These are phyloP conservation scores for Nomada flava DNA, from an alignment of 2,888 invertebrate genomes.

Conservation along the genomic window DNA sequence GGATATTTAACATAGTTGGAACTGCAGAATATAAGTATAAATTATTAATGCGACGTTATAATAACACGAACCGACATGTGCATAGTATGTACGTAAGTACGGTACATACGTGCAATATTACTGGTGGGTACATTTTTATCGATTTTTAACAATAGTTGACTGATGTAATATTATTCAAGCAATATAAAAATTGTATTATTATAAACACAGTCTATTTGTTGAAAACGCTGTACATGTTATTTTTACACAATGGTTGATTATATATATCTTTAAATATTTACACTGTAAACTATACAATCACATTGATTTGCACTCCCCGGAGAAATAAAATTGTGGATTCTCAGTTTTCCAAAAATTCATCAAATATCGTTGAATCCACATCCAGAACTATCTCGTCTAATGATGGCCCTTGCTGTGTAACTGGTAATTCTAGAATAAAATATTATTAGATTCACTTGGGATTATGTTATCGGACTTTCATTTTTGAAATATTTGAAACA, in stretches of 20 bases:
- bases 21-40: too few species aligned
- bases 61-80: background rate
- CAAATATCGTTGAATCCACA: constrained; percentile 86
- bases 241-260: constrained; percentile 18
- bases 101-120: background rate
- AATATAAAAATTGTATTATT: constrained; percentile 6
- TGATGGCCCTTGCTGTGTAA: constrained; percentile 82
- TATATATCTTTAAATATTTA: constrained; percentile 22
- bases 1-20: too few species aligned
- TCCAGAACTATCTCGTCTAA: constrained; percentile 89
- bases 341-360: constrained; percentile 87
- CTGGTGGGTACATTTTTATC: background rate
- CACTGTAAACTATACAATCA: background rate
- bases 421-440: constrained; percentile 74
- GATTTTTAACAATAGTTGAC: background rate
- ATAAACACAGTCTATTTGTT: constrained; percentile 14
- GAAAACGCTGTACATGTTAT: constrained; percentile 17
- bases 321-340: background rate
- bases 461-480: background rate
- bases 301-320: too few species aligned
- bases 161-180: background rate
- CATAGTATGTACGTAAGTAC: background rate
- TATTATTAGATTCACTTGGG: background rate
- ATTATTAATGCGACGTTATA: background rate
- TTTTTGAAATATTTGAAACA: constrained; percentile 57